phyloP scores from a whole-genome alignment of 2,888 invertebrate genomes.

The Pediacus dermestoides region DNA sequence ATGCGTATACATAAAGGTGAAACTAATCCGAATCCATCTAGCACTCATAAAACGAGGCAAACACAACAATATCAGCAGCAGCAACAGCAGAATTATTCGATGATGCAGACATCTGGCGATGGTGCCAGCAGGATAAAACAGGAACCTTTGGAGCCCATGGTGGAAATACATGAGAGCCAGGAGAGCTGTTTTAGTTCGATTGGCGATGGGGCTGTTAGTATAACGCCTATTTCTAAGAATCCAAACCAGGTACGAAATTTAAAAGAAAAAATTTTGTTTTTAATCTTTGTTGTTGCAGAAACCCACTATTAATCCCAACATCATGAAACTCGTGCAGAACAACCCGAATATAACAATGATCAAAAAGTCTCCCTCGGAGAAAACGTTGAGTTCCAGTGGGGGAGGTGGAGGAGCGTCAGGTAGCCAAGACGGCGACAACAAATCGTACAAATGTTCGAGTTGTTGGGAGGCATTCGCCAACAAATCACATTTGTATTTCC shows the following conservation, averaged over 20 bases:
- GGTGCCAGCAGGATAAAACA: slow-evolving; percentile 36
- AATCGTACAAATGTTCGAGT: slow-evolving; percentile 47
- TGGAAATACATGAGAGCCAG: slow-evolving; percentile 46
- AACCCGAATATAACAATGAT: slow-evolving; percentile 48
- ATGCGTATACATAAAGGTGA: slow-evolving; percentile 49
- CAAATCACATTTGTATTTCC: slow-evolving; percentile 49
- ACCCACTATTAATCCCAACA: slow-evolving; percentile 40
- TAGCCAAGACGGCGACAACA: slow-evolving; percentile 18
- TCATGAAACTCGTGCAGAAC: slow-evolving; percentile 46
- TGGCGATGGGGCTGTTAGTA: slow-evolving; percentile 41
- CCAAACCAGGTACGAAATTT: slow-evolving; percentile 33
- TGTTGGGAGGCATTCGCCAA: slow-evolving; percentile 48
- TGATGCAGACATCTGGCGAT: slow-evolving; percentile 3
- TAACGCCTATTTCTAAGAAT: slow-evolving; percentile 45
- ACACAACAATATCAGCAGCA: slow-evolving; percentile 14
- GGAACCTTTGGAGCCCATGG: slow-evolving; percentile 46
- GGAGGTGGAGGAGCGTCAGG: neutral
- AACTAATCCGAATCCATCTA: slow-evolving; percentile 17
- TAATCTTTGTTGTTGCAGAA: no score
- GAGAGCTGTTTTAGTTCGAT: slow-evolving; percentile 22
- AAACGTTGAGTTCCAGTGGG: slow-evolving; percentile 5
- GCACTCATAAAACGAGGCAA: slow-evolving; percentile 11
- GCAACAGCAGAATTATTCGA: slow-evolving; percentile 17
- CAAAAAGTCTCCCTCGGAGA: slow-evolving; percentile 28
- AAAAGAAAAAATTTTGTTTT: no score